Base-by-base conservation (phyloP, 2,888 invertebrate genomes). In the Phasia obesa region DNA sequence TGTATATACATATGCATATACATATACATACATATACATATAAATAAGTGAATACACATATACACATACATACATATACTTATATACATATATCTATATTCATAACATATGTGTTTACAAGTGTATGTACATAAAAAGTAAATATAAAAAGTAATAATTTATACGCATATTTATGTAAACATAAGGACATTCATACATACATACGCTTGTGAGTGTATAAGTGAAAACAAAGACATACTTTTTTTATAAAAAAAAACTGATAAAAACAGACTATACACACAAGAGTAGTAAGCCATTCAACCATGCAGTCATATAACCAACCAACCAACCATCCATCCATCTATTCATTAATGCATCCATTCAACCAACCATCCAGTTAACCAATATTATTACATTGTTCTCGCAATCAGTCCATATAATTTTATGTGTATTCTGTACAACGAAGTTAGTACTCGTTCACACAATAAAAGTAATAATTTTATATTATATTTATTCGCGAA, bases 311-410 rank as follows among this genome's bases (percentile, higher is more conserved):
- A 17, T 44, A 44, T 44, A 42, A 15, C 42, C 42, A 42, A 15
- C 42, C 42, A 31, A n/a, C n/a, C n/a, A n/a, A n/a, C n/a, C n/a
- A n/a, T n/a, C n/a, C n/a, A 71, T 35, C 23, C 27, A 51, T 17
- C 25, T n/a, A 69, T 38, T 15, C 62, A 73, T 55, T n/a, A 62
- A 71, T 60, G 11, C 62, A 77, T 44, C 57, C 81, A 74, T 17
- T 35, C 71, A 71, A 19, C 47, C 55, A 74, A 44, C 78, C 74
- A 82, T 78, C 64, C 81, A 74, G 74, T 69, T 70, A 74, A 78
- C 77, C 69, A 73, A 73, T 60, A 47, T 82, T 82, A 73, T 82
- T 70, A 75, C 64, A 59, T 70, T 79, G 53, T 73, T 73, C 51
- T 67, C 67, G 27, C 25, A 67, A 67, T 74, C 67, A 44, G 38